Percentiles rank a stretch among this genome's conserved stretches.
Conservation (phyloP, 1,140 invertebrate genomes). For the Micrasema longulum region DNA sequence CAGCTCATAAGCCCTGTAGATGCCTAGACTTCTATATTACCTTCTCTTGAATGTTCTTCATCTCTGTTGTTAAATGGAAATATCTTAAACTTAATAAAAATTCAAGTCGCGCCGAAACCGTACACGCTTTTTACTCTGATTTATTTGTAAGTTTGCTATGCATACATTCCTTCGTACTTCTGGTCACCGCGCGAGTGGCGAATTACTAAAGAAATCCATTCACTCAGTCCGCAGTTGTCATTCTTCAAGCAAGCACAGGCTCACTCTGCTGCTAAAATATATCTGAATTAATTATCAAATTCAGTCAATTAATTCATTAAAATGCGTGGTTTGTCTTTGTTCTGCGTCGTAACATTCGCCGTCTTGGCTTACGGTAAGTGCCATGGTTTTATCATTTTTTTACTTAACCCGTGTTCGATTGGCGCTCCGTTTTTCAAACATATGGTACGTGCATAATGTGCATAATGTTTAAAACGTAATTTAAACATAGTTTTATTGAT, state of each 20-base stretch:
- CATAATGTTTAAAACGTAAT: neutral
- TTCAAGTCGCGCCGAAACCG: no score
- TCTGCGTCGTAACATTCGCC: conserved; percentile 34
- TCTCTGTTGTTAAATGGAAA: no score
- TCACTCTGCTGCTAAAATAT: neutral
- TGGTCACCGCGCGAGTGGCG: no score
- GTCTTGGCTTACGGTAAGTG: conserved; percentile 26
- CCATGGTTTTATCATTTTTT: neutral
- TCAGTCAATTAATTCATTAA: conserved; percentile 6
- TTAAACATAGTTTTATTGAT: no score
- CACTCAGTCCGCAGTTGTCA: conserved; percentile 31
- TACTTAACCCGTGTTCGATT: neutral
- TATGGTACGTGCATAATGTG: no score
- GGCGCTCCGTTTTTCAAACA: neutral
- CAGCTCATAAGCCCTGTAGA: no score
- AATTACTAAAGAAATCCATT: conserved; percentile 4
- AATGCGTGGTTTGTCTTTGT: conserved; percentile 35
- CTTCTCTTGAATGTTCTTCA: no score
- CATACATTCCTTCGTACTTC: no score
- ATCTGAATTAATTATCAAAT: neutral
- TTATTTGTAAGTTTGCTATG: no score
- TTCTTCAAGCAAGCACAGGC: conserved; percentile 13
- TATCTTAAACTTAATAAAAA: no score
- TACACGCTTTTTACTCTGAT: no score
- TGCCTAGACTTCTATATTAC: no score